phyloP scores from a whole-genome alignment of 2,797 vertebrate species.

The Hozukius guyotensis region DNA sequence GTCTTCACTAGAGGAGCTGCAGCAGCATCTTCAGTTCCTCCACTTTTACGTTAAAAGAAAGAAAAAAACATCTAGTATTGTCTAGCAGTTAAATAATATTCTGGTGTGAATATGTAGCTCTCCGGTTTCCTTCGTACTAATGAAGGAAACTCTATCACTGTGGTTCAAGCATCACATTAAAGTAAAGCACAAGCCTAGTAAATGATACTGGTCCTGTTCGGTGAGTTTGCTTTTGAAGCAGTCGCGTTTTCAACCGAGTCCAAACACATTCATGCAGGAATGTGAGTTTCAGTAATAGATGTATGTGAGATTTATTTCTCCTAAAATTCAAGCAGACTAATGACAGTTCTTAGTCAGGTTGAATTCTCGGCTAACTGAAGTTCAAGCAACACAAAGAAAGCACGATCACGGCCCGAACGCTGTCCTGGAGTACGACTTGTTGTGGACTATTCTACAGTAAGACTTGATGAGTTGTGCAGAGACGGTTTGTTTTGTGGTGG shows the following conservation, averaged over 20 bases:
- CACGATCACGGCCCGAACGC: neutral
- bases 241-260: slow-evolving; percentile 27
- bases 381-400: slow-evolving; percentile 12
- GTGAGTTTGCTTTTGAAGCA: neutral
- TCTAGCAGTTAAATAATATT: slow-evolving; percentile 43
- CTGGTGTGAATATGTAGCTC: slow-evolving; percentile 29
- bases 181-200: slow-evolving; percentile 18
- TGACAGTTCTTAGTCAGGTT: slow-evolving; percentile 10
- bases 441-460: slow-evolving; percentile 58
- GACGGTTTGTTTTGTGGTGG: slow-evolving; percentile 23
- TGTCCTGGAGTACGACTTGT: slow-evolving; percentile 3
- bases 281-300: slow-evolving; percentile 5
- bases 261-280: slow-evolving; percentile 58
- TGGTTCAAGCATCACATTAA: slow-evolving; percentile 42
- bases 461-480: slow-evolving; percentile 61
- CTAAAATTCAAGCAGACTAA: slow-evolving; percentile 20
- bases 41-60: slow-evolving; percentile 30
- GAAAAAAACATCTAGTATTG: neutral
- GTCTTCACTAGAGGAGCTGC: slow-evolving; percentile 8
- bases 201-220: slow-evolving; percentile 53
- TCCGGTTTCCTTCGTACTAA: slow-evolving; percentile 42
- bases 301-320: neutral
- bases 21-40: slow-evolving; percentile 4
- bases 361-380: slow-evolving; percentile 15
- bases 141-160: slow-evolving; percentile 34